Base-by-base conservation (phyloP, 2,888 invertebrate species). In the Sphinx pinastri region DNA sequence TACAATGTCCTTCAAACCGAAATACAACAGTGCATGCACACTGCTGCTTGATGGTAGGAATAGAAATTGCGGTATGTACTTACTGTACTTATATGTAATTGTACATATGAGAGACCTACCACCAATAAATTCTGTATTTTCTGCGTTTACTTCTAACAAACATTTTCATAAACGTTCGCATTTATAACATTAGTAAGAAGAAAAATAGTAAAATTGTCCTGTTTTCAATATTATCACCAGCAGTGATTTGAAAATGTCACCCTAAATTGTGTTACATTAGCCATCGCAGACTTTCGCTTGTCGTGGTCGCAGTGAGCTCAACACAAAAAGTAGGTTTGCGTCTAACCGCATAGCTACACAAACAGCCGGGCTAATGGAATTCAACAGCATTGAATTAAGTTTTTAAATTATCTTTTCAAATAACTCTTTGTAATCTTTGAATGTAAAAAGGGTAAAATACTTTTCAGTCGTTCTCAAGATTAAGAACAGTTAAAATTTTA, bases 351-450 rank as follows among this genome's bases (percentile, higher is more conserved):
- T 74, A 70, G 73, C 76, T 82, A 74, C 68, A 76, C 84, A 83
- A 87, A 86, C 83, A 86, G 76, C 80, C 76, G 73, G 75, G 75
- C 76, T 85, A 86, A 86, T 84, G 76, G 82, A 82, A 83, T 82
- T 77, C 77, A 76, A 76, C 76, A 75, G 77, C 77, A 81, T 82
- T 81, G 79, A 84, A 83, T 81, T 81, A 81, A 77, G 79, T 81
- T 82, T 81, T 81, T 76, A 81, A 84, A 83, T 85, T 79, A 84
- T 81, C 81, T 83, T 81, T 77, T 74, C 74, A 80, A 77, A 81
- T 78, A 74, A 76, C 74, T 75, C 76, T 80, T 77, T 78, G 72
- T 78, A 76, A 77, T 76, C 73, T 74, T 71, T 73, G 69, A 73
- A 76, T 75, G 73, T 70, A 67, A 59, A 72, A 63, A 63, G 49